Evolutionary conservation across 2,113 vertebrate genomes (phyloP).

Genomic region (Megaceryle torquata): DNA sequence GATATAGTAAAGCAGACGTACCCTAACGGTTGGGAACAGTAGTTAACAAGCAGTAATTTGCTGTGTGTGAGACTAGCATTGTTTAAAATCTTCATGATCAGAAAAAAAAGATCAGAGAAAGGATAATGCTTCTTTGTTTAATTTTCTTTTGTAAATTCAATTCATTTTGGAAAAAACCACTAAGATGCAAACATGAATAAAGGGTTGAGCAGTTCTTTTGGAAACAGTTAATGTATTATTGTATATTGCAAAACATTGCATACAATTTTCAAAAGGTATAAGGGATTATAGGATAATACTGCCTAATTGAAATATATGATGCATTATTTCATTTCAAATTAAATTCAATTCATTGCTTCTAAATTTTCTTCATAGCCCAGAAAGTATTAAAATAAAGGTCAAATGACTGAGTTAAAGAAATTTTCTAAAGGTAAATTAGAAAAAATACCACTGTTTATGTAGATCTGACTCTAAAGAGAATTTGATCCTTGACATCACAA

Average conservation of each 20-base stretch:
- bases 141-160: constrained; percentile 70
- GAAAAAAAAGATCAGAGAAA: constrained; percentile 70
- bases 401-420: neutral
- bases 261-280: constrained; percentile 57
- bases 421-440: constrained; percentile 17
- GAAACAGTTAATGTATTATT: constrained; percentile 9
- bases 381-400: constrained; percentile 25
- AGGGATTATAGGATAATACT: constrained; percentile 50
- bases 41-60: constrained; percentile 76
- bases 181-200: constrained; percentile 28
- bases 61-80: constrained; percentile 65
- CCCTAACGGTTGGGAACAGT: constrained; percentile 70
- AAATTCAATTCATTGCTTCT: constrained; percentile 26
- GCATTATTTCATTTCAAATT: constrained; percentile 52
- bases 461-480: neutral
- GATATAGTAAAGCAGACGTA: constrained; percentile 77
- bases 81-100: constrained; percentile 70
- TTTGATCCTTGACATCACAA: constrained; percentile 47
- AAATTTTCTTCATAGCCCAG: constrained; percentile 1
- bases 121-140: constrained; percentile 65
- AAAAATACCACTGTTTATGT: neutral
- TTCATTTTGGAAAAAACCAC: constrained; percentile 6
- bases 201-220: neutral
- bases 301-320: constrained; percentile 32
- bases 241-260: constrained; percentile 39